phyloP scores from a whole-genome alignment of 2,888 invertebrate genomes.

The Caenorhabditis drosophilae region DNA sequence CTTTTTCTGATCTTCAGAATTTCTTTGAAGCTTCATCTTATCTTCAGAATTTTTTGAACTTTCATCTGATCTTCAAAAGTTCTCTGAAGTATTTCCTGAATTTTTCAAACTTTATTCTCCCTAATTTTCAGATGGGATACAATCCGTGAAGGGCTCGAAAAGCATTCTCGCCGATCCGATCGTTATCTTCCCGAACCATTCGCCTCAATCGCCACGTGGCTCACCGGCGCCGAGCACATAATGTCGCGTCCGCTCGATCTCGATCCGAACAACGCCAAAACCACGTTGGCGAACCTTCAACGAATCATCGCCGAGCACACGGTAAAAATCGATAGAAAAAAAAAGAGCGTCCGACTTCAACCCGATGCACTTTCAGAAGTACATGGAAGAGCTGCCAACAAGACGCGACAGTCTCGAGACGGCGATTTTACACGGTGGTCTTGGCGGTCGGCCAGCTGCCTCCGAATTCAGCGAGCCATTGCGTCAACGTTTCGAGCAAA shows the following conservation, averaged over 20 bases:
- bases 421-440: conserved; percentile 42
- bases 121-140: conserved; percentile 43
- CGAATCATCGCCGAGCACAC: conserved; percentile 40
- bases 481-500: conserved; percentile 46
- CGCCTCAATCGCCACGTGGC: conserved; percentile 50
- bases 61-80: background rate
- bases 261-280: conserved; percentile 37
- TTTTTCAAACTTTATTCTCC: background rate
- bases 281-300: conserved; percentile 34
- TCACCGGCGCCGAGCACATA: conserved; percentile 45
- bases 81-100: background rate
- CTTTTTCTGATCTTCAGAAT: too few relatives aligned
- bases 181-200: conserved; percentile 49
- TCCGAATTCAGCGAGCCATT: conserved; percentile 59
- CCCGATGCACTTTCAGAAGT: conserved; percentile 38
- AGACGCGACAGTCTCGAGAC: conserved; percentile 39
- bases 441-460: conserved; percentile 50
- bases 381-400: conserved; percentile 42
- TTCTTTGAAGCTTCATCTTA: too few relatives aligned
- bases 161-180: conserved; percentile 44
- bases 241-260: conserved; percentile 42
- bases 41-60: too few relatives aligned
- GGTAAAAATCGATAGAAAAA: conserved; percentile 8
- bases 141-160: conserved; percentile 50
- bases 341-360: background rate